Evolutionary conservation across 92 coral and sea anemone species (phyloP), one percentile per base, ranked within the genome.

Genomic region (Heliopora coerulea): DNA sequence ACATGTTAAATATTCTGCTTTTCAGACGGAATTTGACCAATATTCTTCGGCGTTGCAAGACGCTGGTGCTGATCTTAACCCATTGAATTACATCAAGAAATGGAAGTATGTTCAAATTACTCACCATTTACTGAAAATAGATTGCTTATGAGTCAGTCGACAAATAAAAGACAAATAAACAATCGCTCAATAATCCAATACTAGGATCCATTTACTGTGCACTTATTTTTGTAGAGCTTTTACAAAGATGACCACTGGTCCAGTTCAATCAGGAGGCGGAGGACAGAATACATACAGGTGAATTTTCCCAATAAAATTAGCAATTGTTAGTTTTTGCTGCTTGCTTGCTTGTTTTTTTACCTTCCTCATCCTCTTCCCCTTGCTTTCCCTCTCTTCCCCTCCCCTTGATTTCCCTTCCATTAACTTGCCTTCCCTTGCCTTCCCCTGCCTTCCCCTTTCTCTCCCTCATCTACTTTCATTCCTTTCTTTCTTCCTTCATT

Each of bases 201-300:
- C n/a, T n/a, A n/a, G n/a, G n/a, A n/a, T n/a, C n/a, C n/a, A 25
- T 21, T 3, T 18, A 10, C 13, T 18, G 35, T 26, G 5, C 21
- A 14, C 19, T 64, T 26, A 34, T 48, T 62, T 62, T 69, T 21
- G 25, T 57, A 93, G 98, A 77, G 98, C 98, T 2, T 93, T 93
- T 58, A 87, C 95, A 41, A 93, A 93, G 78, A 89, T 93, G 25
- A 86, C 86, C 33, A 79, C 89, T 8, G 98, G 86, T 1, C 98
- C 98, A 25, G 85, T 93, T 54, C 96, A 93, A 80, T 93, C 98
- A 0, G 98, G 98, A 3, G 98, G 98, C 0, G 98, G 98, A 33
- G 98, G 98, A 25, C 98, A 93, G 48, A 93, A 90, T 58, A 93
- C 98, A 0, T 93, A 93, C 86, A 93, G 96, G 96, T 89, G 18